These are phyloP conservation scores for Lasioglossum oenotherae DNA, from an alignment of 2,888 invertebrate species.

Conservation along the genomic window DNA sequence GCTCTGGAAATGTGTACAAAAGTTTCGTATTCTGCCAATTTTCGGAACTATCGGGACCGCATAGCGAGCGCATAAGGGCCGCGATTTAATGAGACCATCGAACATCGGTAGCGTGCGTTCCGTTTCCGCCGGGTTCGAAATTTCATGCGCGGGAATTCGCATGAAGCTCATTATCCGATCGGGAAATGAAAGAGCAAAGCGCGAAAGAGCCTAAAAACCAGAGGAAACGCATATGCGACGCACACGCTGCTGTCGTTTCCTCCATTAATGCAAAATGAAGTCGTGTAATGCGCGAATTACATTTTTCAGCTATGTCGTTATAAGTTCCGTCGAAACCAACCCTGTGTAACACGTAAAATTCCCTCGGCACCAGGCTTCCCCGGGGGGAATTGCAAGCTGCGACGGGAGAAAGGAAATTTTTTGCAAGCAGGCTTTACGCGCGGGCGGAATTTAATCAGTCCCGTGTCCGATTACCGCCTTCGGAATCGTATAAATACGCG, in stretches of 20 bases:
- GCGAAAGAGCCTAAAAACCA: background rate
- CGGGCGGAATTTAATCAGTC: background rate
- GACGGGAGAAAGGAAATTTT: background rate
- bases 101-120: background rate
- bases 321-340: background rate
- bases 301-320: background rate
- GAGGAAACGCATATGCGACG: background rate
- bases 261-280: conserved; percentile 5
- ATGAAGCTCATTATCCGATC: background rate
- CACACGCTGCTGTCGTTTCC: background rate
- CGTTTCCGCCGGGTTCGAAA: background rate
- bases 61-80: background rate
- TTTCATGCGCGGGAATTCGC: background rate
- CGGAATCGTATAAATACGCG: conserved; percentile 10
- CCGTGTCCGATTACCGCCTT: background rate
- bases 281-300: background rate
- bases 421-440: background rate
- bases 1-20: background rate
- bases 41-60: background rate
- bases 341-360: background rate
- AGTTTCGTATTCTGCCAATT: background rate
- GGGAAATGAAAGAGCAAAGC: background rate
- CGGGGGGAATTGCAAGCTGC: background rate
- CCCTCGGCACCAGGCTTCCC: background rate
- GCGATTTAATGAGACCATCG: background rate